Conservation (phyloP, 2,113 vertebrate genomes). For the Petaurus breviceps region DNA sequence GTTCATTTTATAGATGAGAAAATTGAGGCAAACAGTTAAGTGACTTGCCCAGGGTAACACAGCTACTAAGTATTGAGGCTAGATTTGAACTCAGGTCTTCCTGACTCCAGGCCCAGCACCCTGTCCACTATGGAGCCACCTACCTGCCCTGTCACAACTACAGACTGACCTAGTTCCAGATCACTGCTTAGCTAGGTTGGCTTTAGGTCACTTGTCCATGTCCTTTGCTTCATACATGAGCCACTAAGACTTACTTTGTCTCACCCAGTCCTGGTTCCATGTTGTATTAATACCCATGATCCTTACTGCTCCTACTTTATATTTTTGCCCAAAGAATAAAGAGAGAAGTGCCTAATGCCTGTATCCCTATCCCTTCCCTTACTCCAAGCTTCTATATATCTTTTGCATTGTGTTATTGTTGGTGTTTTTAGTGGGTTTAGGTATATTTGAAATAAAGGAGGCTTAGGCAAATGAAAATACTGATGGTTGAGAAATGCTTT, state of each 20-base stretch:
- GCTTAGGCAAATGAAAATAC: not conserved
- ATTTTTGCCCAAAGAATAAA: not conserved
- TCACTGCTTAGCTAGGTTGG: not conserved
- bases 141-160: not conserved
- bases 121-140: not conserved
- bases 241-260: not conserved
- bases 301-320: not conserved
- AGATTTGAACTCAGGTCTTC: not conserved
- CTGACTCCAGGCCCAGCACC: not conserved
- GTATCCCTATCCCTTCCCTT: not conserved
- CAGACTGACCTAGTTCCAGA: not conserved
- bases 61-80: too few species aligned
- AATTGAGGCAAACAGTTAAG: not conserved
- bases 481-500: not conserved
- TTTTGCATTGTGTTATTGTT: not conserved
- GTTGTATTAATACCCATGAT: not conserved
- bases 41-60: not conserved
- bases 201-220: not conserved
- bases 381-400: not conserved
- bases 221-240: not conserved
- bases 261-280: not conserved
- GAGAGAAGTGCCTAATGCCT: not conserved
- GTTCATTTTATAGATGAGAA: not conserved
- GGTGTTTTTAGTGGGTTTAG: not conserved
- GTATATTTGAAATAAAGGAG: not conserved